Base-by-base conservation (phyloP, 2,797 vertebrate species). In the Melanotaenia maccullochi region DNA sequence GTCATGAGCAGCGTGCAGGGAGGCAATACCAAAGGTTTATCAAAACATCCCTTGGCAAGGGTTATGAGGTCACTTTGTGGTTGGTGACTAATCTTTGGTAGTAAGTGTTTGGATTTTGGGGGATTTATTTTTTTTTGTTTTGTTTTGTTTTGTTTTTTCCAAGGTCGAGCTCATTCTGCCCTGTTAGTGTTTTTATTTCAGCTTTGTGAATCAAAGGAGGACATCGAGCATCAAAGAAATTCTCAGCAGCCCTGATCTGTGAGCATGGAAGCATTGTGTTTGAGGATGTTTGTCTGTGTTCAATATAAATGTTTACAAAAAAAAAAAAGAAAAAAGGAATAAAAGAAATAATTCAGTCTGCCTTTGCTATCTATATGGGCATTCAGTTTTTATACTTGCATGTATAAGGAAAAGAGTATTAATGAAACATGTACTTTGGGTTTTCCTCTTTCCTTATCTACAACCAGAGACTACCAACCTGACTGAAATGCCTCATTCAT, bases 21-120 rank as follows among this genome's bases (percentile, higher is more conserved):
- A 56, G 22, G 35, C 58, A 60, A 30, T 2, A 38, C 65, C 79
- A 22, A 42, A 76, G 25, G 59, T 52, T 30, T 3, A 71, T 75
- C 25, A 65, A 65, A 65, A 57, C 35, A 35, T 44, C 55, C 33
- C 57, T 70, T 56, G 61, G 36, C 14, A 55, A 36, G 25, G 52
- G 63, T 80, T 56, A 74, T 38, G 51, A 58, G 59, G 60, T 76
- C 42, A 60, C 1, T 47, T 30, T 55, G n/a, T 51, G 49, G 13
- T 58, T 47, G 20, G 36, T 59, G 67, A 78, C 25, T 47, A 38
- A 69, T 74, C 24, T 49, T 44, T 30, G 14, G 0, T 32, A 18
- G 22, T 30, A 18, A 42, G 16, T 42, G 40, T 42, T 16, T 42
- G 1, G 40, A 16, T 42, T 42, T 42, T 4, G 40, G 40, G 40